Evolutionary conservation across 2,113 vertebrate species (phyloP), one percentile per base, ranked within the genome.

Genomic region (Chloroceryle aenea): DNA sequence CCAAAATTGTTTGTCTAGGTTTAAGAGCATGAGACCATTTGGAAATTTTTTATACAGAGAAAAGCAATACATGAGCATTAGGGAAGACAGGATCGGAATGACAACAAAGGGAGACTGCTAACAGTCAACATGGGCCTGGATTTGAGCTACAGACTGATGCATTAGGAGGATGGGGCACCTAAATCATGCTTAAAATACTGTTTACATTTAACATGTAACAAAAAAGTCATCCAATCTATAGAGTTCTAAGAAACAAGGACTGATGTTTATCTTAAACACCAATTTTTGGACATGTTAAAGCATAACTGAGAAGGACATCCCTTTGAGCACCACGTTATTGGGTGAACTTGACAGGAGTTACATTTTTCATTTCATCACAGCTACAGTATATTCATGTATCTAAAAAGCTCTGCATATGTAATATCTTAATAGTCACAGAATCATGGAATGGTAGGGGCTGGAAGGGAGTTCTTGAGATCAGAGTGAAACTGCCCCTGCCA

Each of bases 131-230:
- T 32, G 63, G 63, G 73, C 75, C 52, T 92, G 85, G 84, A 76
- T 87, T 12, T 92, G 90, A 96, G 92, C 91, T 91, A 95, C 66
- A 92, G 94, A 63, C 69, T 77, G 86, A 88, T 75, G 91, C 25
- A 67, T 67, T 15, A 72, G 40, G 73, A 91, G 78, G 77, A 91
- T 12, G 15, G 71, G 76, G 89, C 50, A 78, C 58, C 21, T 59
- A 92, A 84, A 48, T 47, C 40, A 79, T n/a, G 42, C 80, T 79
- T 42, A 71, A 94, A 95, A 87, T 64, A 72, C 34, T 85, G 55
- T 40, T 81, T 87, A 87, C 1, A 67, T 47, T 76, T 85, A 64
- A 38, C 8, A n/a, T 45, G 27, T 52, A 91, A 75, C 8, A 73
- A n/a, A 62, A 71, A 58, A 58, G 21, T 42, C n/a, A 62, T 19